A percentile compares a stretch with the other conserved stretches of the same genome.
Conservation (phyloP, 2,888 invertebrate genomes). For the Meiosimyza decipiens region DNA sequence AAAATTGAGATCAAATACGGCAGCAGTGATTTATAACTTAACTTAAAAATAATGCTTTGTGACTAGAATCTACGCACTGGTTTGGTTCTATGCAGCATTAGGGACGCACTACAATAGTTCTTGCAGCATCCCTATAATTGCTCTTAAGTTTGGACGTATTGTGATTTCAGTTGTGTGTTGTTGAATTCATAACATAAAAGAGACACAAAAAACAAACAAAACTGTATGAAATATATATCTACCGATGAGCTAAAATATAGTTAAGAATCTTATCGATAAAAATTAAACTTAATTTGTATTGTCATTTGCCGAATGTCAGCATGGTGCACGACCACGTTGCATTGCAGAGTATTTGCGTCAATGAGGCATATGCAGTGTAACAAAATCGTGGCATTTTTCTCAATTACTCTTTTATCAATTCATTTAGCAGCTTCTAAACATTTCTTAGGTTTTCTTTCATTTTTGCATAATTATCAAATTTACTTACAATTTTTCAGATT, state of each 20-base stretch:
- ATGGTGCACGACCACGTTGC: too few species aligned
- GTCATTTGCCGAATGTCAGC: conserved; percentile 18
- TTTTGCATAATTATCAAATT: background rate
- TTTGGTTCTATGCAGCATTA: background rate
- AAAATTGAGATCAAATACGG: conserved; percentile 20
- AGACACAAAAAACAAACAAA: conserved; percentile 1
- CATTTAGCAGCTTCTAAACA: too few species aligned
- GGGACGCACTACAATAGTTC: background rate
- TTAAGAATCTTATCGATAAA: conserved; percentile 19
- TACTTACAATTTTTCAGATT: conserved; percentile 33
- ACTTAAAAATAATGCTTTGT: conserved; percentile 33
- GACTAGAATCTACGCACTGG: conserved; percentile 52
- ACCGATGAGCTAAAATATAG: conserved; percentile 27
- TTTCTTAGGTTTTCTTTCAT: background rate
- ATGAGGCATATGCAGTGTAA: conserved; percentile 8
- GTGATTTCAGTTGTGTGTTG: conserved; percentile 46
- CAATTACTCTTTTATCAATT: background rate
- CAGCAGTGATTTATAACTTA: background rate
- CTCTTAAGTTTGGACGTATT: conserved; percentile 52
- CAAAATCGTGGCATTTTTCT: conserved; percentile 14
- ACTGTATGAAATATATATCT: conserved; percentile 35
- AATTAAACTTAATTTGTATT: conserved; percentile 30
- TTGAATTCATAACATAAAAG: conserved; percentile 22
- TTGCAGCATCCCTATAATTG: conserved; percentile 16
- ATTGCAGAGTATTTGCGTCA: too few species aligned